Conservation (phyloP, 2,797 vertebrate species). For the Leuciscus waleckii region DNA sequence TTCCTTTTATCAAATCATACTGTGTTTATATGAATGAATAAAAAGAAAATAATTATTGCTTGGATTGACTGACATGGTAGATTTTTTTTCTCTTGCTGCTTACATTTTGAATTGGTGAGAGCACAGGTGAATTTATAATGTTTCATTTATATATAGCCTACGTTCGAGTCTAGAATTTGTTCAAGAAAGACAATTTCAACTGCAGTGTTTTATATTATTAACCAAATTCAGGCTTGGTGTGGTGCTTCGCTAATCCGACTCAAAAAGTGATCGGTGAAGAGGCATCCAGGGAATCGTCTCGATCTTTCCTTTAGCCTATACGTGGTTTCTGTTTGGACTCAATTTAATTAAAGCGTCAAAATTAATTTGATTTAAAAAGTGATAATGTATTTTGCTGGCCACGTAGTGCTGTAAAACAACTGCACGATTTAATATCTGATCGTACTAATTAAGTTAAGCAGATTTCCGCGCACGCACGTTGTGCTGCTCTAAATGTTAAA, state of each 20-base stretch:
- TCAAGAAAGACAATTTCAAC: not conserved
- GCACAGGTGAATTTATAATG: constrained; percentile 77
- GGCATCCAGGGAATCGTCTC: not conserved
- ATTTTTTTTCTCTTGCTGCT: constrained; percentile 76
- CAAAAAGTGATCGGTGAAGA: constrained; percentile 8
- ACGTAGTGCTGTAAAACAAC: not conserved
- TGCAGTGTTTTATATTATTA: not conserved
- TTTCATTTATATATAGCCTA: constrained; percentile 81
- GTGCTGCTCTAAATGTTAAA: not conserved
- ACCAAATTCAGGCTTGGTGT: not conserved
- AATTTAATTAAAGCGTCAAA: not conserved
- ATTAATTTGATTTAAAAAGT: constrained; percentile 1
- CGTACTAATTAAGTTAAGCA: not conserved
- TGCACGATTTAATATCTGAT: not conserved
- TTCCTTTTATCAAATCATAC: not conserved
- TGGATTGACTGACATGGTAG: not conserved
- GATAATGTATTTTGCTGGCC: not conserved
- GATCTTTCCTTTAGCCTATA: not conserved
- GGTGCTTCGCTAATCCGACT: constrained; percentile 3
- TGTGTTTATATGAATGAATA: not conserved
- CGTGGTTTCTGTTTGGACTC: not conserved
- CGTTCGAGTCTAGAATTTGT: constrained; percentile 75
- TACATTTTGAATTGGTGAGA: constrained; percentile 75
- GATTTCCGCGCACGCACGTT: not conserved
- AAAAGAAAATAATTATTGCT: not conserved